Base-by-base conservation (phyloP, 2,113 vertebrate species). In the Larimichthys crocea region DNA sequence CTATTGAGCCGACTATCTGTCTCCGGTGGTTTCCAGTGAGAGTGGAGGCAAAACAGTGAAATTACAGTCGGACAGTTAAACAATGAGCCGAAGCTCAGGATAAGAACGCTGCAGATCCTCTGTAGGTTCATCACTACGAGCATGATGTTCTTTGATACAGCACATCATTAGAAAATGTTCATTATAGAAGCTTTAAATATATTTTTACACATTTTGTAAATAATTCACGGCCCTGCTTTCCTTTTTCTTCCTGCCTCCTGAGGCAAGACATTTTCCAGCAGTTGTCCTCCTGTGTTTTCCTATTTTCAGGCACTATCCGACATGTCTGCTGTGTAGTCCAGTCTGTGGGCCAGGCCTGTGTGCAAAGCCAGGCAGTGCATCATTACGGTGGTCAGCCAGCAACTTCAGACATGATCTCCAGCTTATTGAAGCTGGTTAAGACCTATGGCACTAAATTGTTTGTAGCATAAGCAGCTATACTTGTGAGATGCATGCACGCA, bases 341-440 rank as follows among this genome's bases (percentile, higher is more conserved):
- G 22, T 46, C 40, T 56, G 4, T 59, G 49, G 15, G 74, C 17
- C 12, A 20, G 48, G 57, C 20, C 55, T 66, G 79, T 70, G 81
- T 22, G 59, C 0, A 3, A 44, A 63, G 49, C 56, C 19, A 35
- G 59, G 44, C 10, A 3, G n/a, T 0, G 16, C 56, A 64, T 86
- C 56, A 89, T 89, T 86, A 91, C 20, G 5, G 71, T 5, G n/a
- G 52, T 59, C 59, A 26, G 76, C 76, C 31, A 16, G 76, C 68
- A 73, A 40, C 72, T 87, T 88, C 75, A 84, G 87, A 81, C 90
- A 90, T 94, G 91, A 90, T 85, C 59, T 81, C 57, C 56, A 40
- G 66, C 83, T 79, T 86, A 89, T 87, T 91, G 90, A 62, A 86
- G 89, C 91, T 92, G 88, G 89, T 93, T 93, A 92, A 78, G 72